Percentiles rank a stretch among this genome's conserved stretches.
Evolutionary conservation across 2,888 invertebrate genomes (phyloP).

Genomic region (Tetranychus piercei): DNA sequence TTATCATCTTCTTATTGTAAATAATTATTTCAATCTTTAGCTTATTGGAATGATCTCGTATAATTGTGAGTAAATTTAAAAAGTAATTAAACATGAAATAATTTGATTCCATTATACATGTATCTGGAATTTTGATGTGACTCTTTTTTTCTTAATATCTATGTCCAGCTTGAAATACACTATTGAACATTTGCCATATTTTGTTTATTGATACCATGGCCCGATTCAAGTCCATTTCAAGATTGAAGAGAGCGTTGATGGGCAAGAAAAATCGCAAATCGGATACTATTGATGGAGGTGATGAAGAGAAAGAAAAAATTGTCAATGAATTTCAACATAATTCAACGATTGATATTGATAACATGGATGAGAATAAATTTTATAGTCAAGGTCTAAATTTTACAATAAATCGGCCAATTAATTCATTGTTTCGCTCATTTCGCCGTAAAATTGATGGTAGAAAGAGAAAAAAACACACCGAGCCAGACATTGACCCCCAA

Average conservation of each 20-base stretch:
- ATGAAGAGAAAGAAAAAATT: not conserved
- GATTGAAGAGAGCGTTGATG: not conserved
- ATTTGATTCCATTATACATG: too few relatives aligned
- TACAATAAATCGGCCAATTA: not conserved
- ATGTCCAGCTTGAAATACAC: too few relatives aligned
- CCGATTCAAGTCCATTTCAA: not conserved
- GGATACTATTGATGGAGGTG: not conserved
- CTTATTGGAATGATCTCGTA: too few relatives aligned
- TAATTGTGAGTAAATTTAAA: too few relatives aligned
- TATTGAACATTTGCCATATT: too few relatives aligned
- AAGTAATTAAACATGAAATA: too few relatives aligned
- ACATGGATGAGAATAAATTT: not conserved
- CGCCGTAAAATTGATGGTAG: not conserved
- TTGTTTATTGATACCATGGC: not conserved
- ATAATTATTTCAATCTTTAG: too few relatives aligned
- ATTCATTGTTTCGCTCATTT: not conserved
- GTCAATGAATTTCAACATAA: not conserved
- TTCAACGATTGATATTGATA: not conserved
- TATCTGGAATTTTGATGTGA: too few relatives aligned
- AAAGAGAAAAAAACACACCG: not conserved
- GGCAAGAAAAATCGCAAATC: not conserved
- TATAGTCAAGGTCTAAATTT: not conserved
- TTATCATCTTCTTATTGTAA: too few relatives aligned
- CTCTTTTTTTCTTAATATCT: too few relatives aligned
- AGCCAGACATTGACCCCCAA: not conserved